These are phyloP conservation scores for Halcyon leucocephala DNA, from an alignment of 2,797 vertebrate species.

Conservation along the genomic window DNA sequence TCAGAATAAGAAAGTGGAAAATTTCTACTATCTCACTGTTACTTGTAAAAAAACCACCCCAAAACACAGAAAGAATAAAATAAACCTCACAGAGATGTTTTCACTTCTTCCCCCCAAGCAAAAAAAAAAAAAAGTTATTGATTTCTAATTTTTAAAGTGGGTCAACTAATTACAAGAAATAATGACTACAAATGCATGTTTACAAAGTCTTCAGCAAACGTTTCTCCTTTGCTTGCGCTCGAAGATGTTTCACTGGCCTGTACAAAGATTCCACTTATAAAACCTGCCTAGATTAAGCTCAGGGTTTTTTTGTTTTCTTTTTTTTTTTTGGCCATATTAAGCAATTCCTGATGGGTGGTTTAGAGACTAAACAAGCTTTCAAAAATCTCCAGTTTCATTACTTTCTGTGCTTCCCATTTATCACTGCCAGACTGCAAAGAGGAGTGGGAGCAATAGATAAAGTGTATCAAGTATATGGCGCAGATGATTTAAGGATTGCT, in stretches of 20 bases:
- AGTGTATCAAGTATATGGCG: not conserved
- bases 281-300: not conserved
- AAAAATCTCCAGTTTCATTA: not conserved
- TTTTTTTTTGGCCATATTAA: not conserved
- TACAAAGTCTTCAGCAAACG: not conserved
- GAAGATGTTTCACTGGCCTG: not conserved
- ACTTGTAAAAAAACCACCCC: not conserved
- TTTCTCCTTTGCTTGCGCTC: not conserved
- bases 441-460: not conserved
- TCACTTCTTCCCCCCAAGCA: not conserved
- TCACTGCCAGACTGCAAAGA: not conserved
- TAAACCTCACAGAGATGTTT: not conserved
- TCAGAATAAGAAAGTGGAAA: not conserved
- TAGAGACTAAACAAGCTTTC: not conserved
- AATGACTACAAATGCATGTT: not conserved
- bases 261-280: not conserved
- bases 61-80: not conserved
- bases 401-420: not conserved
- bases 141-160: not conserved
- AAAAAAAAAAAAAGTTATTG: not conserved
- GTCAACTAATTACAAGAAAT: not conserved
- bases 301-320: not conserved
- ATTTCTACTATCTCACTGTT: not conserved
- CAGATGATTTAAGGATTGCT: not conserved
- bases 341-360: not conserved